phyloP scores from a whole-genome alignment of 2,888 invertebrate species.

The Drosophila demipolita region DNA sequence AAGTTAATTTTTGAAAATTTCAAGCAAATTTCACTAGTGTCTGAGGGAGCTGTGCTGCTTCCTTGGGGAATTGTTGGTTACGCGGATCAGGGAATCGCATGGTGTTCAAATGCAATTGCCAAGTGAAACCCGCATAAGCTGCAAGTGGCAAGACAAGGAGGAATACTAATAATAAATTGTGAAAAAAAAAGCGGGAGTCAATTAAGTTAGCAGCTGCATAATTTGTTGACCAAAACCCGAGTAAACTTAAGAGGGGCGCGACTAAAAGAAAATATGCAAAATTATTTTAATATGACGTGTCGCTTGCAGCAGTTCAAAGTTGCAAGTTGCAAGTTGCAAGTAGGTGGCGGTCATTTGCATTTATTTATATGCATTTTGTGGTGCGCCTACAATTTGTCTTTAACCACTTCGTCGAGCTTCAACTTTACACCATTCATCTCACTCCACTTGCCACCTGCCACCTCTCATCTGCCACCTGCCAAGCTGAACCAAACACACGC shows the following conservation, averaged over 20 bases:
- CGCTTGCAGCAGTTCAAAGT: slow-evolving; percentile 18
- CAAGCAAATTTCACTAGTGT: background rate
- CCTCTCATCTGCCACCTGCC: background rate
- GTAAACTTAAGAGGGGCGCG: slow-evolving; percentile 23
- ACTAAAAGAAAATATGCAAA: slow-evolving; percentile 46
- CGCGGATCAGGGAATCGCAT: background rate
- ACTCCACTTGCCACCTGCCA: slow-evolving; percentile 4
- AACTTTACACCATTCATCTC: slow-evolving; percentile 7
- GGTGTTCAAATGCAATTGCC: background rate
- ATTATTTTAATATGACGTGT: slow-evolving; percentile 50
- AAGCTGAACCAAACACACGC: slow-evolving; percentile 26
- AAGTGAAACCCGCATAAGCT: background rate
- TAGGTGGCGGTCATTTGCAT: slow-evolving; percentile 47
- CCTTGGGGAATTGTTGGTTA: background rate
- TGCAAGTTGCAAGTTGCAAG: slow-evolving; percentile 24
- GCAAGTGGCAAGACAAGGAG: background rate
- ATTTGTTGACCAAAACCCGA: slow-evolving; percentile 40
- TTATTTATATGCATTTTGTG: slow-evolving; percentile 51
- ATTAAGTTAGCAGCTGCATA: slow-evolving; percentile 49
- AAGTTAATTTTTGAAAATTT: background rate
- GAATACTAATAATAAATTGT: slow-evolving; percentile 2
- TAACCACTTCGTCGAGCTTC: background rate
- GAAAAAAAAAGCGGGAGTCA: slow-evolving; percentile 26
- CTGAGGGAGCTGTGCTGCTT: background rate
- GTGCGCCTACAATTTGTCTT: slow-evolving; percentile 35